Conservation (phyloP, 23 tunicate genomes). For the Clavelina lepadiformis region DNA sequence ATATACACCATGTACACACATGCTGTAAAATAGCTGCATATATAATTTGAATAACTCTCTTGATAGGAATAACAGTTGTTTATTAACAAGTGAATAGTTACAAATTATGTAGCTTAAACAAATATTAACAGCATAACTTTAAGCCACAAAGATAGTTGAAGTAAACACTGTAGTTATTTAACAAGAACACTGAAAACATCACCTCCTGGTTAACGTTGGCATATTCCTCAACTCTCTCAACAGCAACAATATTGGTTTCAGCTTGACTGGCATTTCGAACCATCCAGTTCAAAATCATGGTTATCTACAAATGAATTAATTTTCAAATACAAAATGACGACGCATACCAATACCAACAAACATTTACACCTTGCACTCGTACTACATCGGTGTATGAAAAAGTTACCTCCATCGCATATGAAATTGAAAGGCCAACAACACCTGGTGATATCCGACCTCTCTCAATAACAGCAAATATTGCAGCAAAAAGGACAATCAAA, state of each 20-base stretch:
- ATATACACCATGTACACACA: not conserved
- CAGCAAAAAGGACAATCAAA: constrained; percentile 64
- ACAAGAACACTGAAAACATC: no score
- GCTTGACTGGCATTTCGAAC: constrained; percentile 70
- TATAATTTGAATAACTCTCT: no score
- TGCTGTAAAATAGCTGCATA: not conserved
- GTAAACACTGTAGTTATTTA: not conserved
- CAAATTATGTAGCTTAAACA: not conserved
- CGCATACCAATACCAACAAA: no score
- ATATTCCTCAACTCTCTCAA: constrained; percentile 75
- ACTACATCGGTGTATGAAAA: no score
- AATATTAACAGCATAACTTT: not conserved
- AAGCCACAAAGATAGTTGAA: not conserved
- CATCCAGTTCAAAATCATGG: constrained; percentile 89
- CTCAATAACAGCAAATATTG: constrained; percentile 70
- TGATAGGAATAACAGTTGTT: not conserved
- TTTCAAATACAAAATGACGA: not conserved
- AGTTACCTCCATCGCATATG: constrained; percentile 67
- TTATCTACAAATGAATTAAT: constrained; percentile 24
- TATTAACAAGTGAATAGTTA: not conserved
- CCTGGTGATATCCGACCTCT: constrained; percentile 33
- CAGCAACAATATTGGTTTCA: constrained; percentile 76
- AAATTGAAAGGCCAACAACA: constrained; percentile 76
- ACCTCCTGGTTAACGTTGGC: constrained; percentile 61
- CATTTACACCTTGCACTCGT: no score